Base-by-base conservation (phyloP, 2,888 invertebrate genomes). In the Zaprionus lineosus region DNA sequence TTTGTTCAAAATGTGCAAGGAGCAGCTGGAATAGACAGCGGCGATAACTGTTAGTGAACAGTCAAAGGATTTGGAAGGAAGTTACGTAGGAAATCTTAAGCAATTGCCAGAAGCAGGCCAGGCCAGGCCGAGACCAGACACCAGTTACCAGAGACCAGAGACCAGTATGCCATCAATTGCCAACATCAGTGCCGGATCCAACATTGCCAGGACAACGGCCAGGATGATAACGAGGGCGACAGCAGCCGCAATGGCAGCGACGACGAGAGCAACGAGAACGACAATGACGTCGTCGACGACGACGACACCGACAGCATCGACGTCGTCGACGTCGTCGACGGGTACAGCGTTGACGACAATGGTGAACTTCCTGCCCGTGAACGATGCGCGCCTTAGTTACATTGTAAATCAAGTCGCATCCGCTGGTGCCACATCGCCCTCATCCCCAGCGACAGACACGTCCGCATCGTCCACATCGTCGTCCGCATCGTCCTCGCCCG, bases 361-460 rank as follows among this genome's bases (percentile, higher is more conserved):
- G 69, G 69, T 64, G 51, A 64, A 67, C 60, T 67, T 71, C 56
- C 61, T 67, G 68, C 57, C 66, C 11, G 65, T 63, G 52, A 79
- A 75, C 63, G 76, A 73, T 69, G 73, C 64, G 31, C 84, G 81
- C 29, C 77, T 81, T 43, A 77, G 84, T 61, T 83, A 81, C 75
- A 68, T 83, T 68, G 84, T 81, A 83, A 81, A 81, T 81, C 84
- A 83, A 70, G 84, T 68, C 34, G 74, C 74, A 67, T 53, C 76
- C 50, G 53, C 55, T 31, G 55, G 55, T 31, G 51, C 64, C 26
- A 52, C 55, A 14, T 36, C 47, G 21, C 24, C 56, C 19, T 33
- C 52, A 4, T 36, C 61, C n/a, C 19, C 37, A 3, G 34, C 57
- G 8, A 8, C 58, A 6, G 40, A 59, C 18, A 14, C 46, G 7